These are phyloP conservation scores for Tiliqua scincoides DNA, from an alignment of 2,113 vertebrate species.

Conservation along the genomic window DNA sequence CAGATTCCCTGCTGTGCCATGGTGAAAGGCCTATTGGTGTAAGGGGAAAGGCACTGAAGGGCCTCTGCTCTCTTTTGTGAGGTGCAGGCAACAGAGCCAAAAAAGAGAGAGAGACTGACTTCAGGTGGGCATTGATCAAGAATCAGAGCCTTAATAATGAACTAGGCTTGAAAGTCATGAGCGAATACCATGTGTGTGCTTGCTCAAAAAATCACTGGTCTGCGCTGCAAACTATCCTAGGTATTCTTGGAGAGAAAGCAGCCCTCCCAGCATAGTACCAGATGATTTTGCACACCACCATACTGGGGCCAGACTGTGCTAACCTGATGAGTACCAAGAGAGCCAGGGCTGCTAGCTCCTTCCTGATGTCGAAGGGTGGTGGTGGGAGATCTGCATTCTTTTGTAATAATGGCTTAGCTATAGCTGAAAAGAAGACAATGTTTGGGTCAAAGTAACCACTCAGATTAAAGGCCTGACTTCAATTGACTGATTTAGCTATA, in stretches of 20 bases:
- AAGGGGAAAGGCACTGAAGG: background rate
- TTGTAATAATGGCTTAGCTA: background rate
- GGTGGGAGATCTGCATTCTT: background rate
- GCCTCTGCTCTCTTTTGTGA: background rate
- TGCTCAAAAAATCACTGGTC: background rate
- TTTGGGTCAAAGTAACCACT: background rate
- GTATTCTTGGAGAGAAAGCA: background rate
- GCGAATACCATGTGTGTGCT: background rate
- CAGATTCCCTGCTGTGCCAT: constrained; percentile 21
- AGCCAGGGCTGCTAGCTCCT: background rate
- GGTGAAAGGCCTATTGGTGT: background rate
- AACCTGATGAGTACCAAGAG: background rate
- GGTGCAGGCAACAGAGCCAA: background rate
- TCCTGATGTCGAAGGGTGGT: background rate
- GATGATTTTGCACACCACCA: background rate
- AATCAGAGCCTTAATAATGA: background rate
- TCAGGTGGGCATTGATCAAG: background rate
- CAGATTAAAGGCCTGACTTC: background rate
- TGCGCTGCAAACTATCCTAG: background rate
- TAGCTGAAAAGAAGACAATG: background rate
- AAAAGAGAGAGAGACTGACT: constrained; percentile 1
- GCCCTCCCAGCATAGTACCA: no score
- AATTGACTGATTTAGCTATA: background rate
- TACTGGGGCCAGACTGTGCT: background rate
- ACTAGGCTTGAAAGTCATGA: background rate